Evolutionary conservation across 1,140 invertebrate species (phyloP), one percentile per base, ranked within the genome.

Genomic region (Antheraea pernyi): DNA sequence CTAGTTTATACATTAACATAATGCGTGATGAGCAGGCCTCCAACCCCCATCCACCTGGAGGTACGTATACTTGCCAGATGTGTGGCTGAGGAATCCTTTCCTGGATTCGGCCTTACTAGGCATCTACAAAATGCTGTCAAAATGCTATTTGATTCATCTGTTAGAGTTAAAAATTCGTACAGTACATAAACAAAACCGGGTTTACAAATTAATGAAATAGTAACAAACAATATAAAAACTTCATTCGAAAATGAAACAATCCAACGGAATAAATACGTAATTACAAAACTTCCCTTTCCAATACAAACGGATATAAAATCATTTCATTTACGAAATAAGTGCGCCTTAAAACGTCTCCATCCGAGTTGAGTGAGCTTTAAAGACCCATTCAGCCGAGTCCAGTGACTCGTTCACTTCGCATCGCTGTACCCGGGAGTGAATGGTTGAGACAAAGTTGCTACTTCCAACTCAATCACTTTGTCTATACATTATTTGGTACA

Each of bases 391-490:
- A 37, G 62, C 30, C 9, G 6, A 4, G 46, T 53, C 36, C 37
- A 8, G 62, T 64, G 30, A 37, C 36, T 64, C 37, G 62, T 18
- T 36, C 62, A 39, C 36, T 66, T 66, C 39, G 39, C 48, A 11
- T 65, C 39, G 36, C 64, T 65, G 48, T 65, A 46, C 39, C 46
- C 39, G 46, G 13, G 48, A 72, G 46, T n/a, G 73, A 77, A 79
- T 79, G 77, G 19, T 69, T 62, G 76, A 78, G 74, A 81, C 77
- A 76, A 79, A 79, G 72, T 81, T 81, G 77, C 72, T 69, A 72
- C 71, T 71, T 75, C 68, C 65, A 74, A 63, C 69, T 78, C 75
- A 81, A 77, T 81, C 70, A 81, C 75, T 79, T 79, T 81, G 75
- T 78, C 39, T 65, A 13, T 30, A 22, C n/a, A 19, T 30, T 63